phyloP scores from a whole-genome alignment of 2,113 vertebrate species.

The Xiphorhynchus elegans region DNA sequence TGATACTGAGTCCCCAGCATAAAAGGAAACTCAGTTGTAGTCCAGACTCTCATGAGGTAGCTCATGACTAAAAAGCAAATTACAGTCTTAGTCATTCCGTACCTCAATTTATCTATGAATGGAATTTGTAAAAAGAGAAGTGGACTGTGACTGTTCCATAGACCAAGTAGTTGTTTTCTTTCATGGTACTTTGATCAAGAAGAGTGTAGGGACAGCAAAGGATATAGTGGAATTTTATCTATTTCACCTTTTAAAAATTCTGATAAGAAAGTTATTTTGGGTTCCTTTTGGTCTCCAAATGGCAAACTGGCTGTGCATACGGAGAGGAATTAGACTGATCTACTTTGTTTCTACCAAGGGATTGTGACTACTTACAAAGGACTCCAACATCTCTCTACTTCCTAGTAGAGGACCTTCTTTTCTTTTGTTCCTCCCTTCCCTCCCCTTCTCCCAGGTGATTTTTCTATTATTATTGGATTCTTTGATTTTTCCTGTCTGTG shows the following conservation, averaged over 20 bases:
- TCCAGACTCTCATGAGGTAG: not conserved
- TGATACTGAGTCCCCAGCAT: not conserved
- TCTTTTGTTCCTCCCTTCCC: not conserved
- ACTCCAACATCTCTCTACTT: not conserved
- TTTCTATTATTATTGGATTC: not conserved
- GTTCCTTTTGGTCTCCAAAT: not conserved
- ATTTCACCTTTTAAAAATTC: not conserved
- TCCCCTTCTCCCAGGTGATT: not conserved
- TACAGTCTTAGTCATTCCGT: not conserved
- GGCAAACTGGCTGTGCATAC: not conserved
- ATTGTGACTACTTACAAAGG: not conserved
- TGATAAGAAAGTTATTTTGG: not conserved
- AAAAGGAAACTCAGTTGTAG: not conserved
- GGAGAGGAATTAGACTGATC: not conserved
- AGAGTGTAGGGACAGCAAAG: not conserved
- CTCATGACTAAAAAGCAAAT: not conserved
- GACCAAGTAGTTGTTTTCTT: not conserved
- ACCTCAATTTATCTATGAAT: not conserved
- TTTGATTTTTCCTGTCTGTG: conserved; percentile 24
- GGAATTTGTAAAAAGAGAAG: not conserved
- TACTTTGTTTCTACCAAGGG: not conserved
- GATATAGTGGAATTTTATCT: not conserved
- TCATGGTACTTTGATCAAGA: not conserved
- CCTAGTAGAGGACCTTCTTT: not conserved
- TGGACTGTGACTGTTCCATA: not conserved